Percentiles rank a stretch among this genome's conserved stretches.
Conservation (phyloP, 1,140 invertebrate genomes). For the Leptopilina boulardi region DNA sequence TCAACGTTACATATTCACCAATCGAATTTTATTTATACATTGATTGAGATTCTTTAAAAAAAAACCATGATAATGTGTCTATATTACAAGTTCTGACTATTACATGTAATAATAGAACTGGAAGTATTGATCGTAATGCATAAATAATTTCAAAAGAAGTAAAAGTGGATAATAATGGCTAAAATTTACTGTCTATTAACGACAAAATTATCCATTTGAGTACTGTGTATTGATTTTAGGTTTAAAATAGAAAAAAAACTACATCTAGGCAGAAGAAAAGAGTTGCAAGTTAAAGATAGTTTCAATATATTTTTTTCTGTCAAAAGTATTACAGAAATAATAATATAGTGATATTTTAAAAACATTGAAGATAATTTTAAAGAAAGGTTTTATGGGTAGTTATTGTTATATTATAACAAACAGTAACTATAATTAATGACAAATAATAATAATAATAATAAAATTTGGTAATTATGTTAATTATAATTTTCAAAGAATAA, state of each 20-base stretch:
- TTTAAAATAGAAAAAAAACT: neutral
- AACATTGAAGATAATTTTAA: too few relatives aligned
- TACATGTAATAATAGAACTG: slow-evolving; percentile 13
- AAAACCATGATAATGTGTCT: neutral
- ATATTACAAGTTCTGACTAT: slow-evolving; percentile 1
- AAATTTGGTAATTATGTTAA: too few relatives aligned
- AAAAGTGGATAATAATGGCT: slow-evolving; percentile 4
- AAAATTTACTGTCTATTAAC: slow-evolving; percentile 13
- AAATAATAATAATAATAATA: too few relatives aligned
- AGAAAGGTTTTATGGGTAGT: too few relatives aligned
- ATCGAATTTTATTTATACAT: neutral
- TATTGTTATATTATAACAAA: too few relatives aligned
- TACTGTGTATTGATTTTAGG: neutral
- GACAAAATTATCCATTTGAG: neutral
- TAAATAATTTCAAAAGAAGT: slow-evolving; percentile 15
- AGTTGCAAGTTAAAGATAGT: neutral
- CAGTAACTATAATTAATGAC: too few relatives aligned
- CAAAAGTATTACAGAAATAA: too few relatives aligned
- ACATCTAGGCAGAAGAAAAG: neutral
- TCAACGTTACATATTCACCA: too few relatives aligned
- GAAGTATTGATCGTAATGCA: neutral
- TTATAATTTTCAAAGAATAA: too few relatives aligned
- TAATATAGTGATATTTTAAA: too few relatives aligned
- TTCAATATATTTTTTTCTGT: neutral
- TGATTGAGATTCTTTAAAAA: neutral